These are phyloP conservation scores for Jaculus jaculus DNA, from an alignment of 2,113 vertebrate species.

Conservation along the genomic window DNA sequence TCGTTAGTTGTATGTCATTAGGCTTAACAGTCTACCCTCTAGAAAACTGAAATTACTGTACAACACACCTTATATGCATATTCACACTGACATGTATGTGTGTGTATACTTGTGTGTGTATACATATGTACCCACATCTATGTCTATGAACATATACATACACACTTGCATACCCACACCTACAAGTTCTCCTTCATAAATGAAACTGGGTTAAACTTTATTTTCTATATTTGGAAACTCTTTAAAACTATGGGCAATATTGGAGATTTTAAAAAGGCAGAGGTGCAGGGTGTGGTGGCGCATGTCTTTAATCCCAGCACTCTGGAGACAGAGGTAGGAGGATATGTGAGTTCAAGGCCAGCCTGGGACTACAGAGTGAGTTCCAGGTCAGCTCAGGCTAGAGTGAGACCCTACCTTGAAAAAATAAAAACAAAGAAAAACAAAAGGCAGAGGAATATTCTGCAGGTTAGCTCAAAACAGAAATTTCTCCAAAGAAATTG, in stretches of 20 bases:
- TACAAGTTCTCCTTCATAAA: neutral
- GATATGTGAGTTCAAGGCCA: too few species aligned
- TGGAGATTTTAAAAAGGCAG: too few species aligned
- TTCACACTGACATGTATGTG: too few species aligned
- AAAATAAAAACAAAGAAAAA: neutral
- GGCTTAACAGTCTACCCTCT: neutral
- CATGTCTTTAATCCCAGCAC: too few species aligned
- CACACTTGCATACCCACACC: neutral
- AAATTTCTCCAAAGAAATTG: neutral
- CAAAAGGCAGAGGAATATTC: neutral
- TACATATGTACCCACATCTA: neutral
- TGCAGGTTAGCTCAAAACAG: neutral
- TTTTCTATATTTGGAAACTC: constrained; percentile 11
- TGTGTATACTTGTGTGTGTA: fast-evolving
- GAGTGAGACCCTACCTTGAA: neutral
- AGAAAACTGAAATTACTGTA: neutral
- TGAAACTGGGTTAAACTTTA: neutral
- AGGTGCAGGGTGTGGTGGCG: too few species aligned
- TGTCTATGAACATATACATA: neutral
- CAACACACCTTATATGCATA: too few species aligned
- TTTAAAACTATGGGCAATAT: neutral
- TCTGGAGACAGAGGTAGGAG: too few species aligned
- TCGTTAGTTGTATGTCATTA: too few species aligned
- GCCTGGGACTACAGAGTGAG: too few species aligned
- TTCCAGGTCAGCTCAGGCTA: too few species aligned